These are phyloP conservation scores for Coenonympha glycerion DNA, from an alignment of 2,888 invertebrate species.

Conservation along the genomic window DNA sequence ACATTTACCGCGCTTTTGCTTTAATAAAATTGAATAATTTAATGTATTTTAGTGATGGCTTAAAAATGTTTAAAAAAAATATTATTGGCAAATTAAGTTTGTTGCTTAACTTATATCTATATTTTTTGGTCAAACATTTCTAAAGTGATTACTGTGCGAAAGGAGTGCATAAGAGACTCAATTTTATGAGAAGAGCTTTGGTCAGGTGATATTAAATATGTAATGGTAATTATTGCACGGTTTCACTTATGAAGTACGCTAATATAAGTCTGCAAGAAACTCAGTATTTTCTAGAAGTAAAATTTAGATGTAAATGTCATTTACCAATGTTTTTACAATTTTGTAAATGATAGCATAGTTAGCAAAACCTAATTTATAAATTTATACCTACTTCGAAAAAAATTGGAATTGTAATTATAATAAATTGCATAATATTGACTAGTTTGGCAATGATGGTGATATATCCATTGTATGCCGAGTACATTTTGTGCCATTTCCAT, in stretches of 20 bases:
- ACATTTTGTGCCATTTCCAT: slow-evolving; percentile 71
- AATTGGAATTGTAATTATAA: slow-evolving; percentile 50
- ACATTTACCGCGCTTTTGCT: slow-evolving; percentile 52
- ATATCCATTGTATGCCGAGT: slow-evolving; percentile 53
- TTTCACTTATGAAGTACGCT: slow-evolving; percentile 59
- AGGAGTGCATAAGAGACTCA: slow-evolving; percentile 44
- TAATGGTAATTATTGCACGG: slow-evolving; percentile 59
- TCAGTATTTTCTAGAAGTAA: slow-evolving; percentile 68
- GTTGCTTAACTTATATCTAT: slow-evolving; percentile 11
- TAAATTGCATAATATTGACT: slow-evolving; percentile 44
- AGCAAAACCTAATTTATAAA: slow-evolving; percentile 61
- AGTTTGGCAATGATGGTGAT: slow-evolving; percentile 40
- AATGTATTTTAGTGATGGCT: slow-evolving; percentile 21
- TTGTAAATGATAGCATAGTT: slow-evolving; percentile 67
- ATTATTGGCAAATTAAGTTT: slow-evolving; percentile 24
- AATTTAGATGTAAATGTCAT: slow-evolving; percentile 59
- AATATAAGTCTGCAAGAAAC: slow-evolving; percentile 57
- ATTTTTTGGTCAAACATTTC: slow-evolving; percentile 34
- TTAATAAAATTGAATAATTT: slow-evolving; percentile 32
- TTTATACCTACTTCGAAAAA: slow-evolving; percentile 30
- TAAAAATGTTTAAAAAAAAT: slow-evolving; percentile 16
- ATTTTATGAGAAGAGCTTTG: slow-evolving; percentile 54
- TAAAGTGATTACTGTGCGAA: slow-evolving; percentile 63
- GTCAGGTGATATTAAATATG: slow-evolving; percentile 59
- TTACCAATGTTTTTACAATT: slow-evolving; percentile 63